Percentiles rank a stretch among this genome's conserved stretches.
These are phyloP conservation scores for Echinarachnius parma DNA, from an alignment of 53 echinoderm and acorn worm species.

Conservation along the genomic window DNA sequence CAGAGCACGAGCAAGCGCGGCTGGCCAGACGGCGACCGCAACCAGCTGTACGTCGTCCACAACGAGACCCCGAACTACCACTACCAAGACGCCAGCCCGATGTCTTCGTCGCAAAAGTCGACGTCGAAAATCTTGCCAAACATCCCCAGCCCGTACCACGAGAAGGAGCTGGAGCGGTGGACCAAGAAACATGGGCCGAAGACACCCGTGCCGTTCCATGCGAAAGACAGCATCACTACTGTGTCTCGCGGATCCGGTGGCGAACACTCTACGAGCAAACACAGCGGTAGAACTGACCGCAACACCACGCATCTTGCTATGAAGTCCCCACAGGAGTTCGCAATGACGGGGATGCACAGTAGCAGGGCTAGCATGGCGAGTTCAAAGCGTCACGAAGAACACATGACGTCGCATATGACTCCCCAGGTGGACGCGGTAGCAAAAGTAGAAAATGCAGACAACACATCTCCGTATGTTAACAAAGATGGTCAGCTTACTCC, in stretches of 20 bases:
- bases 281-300: slow-evolving; percentile 74
- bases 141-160: slow-evolving; percentile 73
- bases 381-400: slow-evolving; percentile 2
- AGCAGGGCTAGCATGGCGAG: slow-evolving; percentile 58
- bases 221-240: too few species aligned
- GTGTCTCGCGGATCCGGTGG: slow-evolving; percentile 57
- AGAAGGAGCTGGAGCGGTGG: slow-evolving; percentile 56
- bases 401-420: slow-evolving; percentile 13
- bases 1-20: slow-evolving; percentile 77
- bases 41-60: slow-evolving; percentile 74
- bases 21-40: slow-evolving; percentile 81
- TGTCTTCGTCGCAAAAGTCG: slow-evolving; percentile 70
- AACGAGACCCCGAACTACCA: slow-evolving; percentile 61
- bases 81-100: slow-evolving; percentile 60
- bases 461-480: slow-evolving; percentile 69
- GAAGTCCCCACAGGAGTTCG: slow-evolving; percentile 65
- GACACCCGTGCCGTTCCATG: slow-evolving; percentile 60
- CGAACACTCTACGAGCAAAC: slow-evolving; percentile 61
- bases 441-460: slow-evolving; percentile 66
- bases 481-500: slow-evolving; percentile 79
- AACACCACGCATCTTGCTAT: slow-evolving; percentile 73
- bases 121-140: slow-evolving; percentile 52
- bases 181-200: slow-evolving; percentile 52
- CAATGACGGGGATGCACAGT: slow-evolving; percentile 58
- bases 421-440: slow-evolving; percentile 37